Evolutionary conservation across 2,888 invertebrate genomes (phyloP), one percentile per base, ranked within the genome.

Genomic region (Xylophagus ater): DNA sequence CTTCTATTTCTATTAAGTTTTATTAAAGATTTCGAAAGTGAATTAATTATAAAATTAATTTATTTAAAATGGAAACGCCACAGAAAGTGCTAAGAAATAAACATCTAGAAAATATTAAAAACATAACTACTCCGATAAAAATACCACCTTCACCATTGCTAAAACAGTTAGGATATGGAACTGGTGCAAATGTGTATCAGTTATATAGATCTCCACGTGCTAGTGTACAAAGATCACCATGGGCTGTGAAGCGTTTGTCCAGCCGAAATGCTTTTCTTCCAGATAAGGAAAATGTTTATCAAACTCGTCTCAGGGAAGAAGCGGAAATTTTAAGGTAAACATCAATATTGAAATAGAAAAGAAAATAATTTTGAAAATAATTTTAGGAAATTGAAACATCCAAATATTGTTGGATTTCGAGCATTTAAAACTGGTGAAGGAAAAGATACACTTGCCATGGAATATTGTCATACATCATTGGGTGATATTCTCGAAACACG

Each of bases 341-440:
- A 9, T 23, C 23, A 6, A 6, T 6, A 23, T 23, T 23, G 6
- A 9, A 23, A 23, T 23, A 23, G 8, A 3, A 23, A 23, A 23
- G 9, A 10, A n/a, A 23, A 23, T n/a, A 12, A n/a, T 6, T 9
- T 26, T 10, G 12, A 26, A 12, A 10, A 4, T 2, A 19, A 28
- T 21, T 29, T 2, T 14, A 60, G 71, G 32, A 65, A 68, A 47
- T 56, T 89, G 49, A 72, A 74, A 2, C 88, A 89, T 62, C 83
- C 85, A 0, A 85, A 89, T 53, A 81, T 89, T 39, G 78, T 89
- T 7, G 88, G 88, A 0, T 89, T 81, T 54, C 62, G 74, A 7
- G 72, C 70, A 0, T 67, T 73, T 7, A 56, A 54, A 17, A 42
- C 52, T 0, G 33, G 48, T 2, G 58, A 59, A 13, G 64, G 61